phyloP scores from a whole-genome alignment of 2,797 vertebrate species.

The Nasua narica region DNA sequence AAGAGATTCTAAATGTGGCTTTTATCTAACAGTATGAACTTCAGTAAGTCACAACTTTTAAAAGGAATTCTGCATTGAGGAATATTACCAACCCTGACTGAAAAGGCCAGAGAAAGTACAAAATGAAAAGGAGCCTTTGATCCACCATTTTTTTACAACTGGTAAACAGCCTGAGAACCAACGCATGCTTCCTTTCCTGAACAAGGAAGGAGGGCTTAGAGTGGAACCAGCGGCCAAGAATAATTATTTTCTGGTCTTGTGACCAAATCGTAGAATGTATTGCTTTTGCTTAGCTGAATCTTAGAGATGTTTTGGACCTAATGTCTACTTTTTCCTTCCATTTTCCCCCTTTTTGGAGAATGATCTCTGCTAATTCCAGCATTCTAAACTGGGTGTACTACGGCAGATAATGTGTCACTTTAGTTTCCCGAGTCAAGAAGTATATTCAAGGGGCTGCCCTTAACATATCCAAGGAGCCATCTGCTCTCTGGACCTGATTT shows the following conservation, averaged over 20 bases:
- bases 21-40: background rate
- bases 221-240: background rate
- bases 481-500: background rate
- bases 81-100: background rate
- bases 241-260: background rate
- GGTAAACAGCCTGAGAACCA: background rate
- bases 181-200: background rate
- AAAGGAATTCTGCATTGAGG: background rate
- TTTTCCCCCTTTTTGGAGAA: background rate
- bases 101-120: background rate
- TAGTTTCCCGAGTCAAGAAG: background rate
- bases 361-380: background rate
- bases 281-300: background rate
- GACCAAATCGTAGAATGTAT: background rate
- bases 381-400: rapidly evolving
- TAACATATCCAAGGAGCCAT: background rate
- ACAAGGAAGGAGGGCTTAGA: background rate
- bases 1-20: background rate
- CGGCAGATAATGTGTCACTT: background rate
- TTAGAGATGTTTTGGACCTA: background rate
- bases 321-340: background rate
- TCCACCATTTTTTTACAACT: background rate
- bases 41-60: background rate
- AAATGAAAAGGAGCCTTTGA: background rate
- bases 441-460: background rate